A percentile compares a stretch with the other conserved stretches of the same genome.
Evolutionary conservation across 2,113 vertebrate genomes (phyloP).

Genomic region (Charina bottae): DNA sequence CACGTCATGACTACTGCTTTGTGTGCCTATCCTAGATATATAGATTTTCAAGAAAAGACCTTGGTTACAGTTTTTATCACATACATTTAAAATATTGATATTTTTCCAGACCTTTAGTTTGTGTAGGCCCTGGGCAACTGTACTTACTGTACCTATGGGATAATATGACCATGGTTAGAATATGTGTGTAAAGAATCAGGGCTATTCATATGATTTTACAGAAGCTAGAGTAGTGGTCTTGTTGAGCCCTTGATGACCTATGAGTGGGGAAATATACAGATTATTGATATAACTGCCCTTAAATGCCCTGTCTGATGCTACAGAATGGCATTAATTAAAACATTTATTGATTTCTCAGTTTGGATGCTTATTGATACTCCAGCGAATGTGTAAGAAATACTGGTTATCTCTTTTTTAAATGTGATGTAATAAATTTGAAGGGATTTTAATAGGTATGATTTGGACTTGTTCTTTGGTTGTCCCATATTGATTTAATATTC

Average conservation of each 20-base stretch:
- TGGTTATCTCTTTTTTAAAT: background rate
- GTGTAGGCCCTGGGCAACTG: background rate
- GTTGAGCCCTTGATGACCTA: background rate
- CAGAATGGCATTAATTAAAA: background rate
- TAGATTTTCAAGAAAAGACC: background rate
- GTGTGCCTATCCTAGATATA: background rate
- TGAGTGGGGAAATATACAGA: background rate
- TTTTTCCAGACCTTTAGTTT: background rate
- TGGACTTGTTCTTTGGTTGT: background rate
- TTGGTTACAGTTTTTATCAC: background rate
- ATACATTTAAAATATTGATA: background rate
- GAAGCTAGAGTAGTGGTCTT: background rate
- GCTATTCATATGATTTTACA: background rate
- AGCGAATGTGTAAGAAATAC: background rate
- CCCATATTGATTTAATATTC: background rate
- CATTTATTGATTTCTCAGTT: background rate
- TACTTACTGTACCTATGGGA: background rate
- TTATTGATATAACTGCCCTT: background rate
- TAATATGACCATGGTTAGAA: background rate
- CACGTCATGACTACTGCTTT: background rate
- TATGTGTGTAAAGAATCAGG: background rate
- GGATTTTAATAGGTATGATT: background rate
- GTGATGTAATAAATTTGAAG: background rate
- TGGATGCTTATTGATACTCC: background rate
- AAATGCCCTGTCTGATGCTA: background rate